Base-by-base conservation (phyloP, 2,888 invertebrate genomes). In the Perithous albicinctus region DNA sequence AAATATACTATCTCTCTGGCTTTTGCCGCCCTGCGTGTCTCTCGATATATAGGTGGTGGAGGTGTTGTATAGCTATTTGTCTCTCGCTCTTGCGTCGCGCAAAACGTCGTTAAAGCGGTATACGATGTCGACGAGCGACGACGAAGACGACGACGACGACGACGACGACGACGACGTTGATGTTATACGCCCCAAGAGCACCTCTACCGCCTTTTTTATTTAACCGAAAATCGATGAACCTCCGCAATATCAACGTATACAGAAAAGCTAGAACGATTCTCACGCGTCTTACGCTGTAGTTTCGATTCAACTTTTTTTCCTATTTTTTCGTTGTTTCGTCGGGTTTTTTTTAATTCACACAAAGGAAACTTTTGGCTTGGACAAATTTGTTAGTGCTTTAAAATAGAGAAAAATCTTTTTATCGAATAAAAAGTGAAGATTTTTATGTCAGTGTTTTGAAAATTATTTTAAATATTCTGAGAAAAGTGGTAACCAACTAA, bases 201-300 rank as follows among this genome's bases (percentile, higher is more conserved):
- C 29, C 54, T 56, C 26, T 56, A 56, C 26, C 54, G 15, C 12
- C 26, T 23, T 20, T 38, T 61, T 35, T 63, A 35, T 56, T 56
- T 43, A 38, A 43, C 41, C 56, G 56, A 70, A 69, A 69, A 69
- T 69, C 69, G 69, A 69, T 69, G 54, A 69, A 35, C 66, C 66
- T 67, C 48, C 66, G 69, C 69, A 69, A 69, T 38, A 69, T 69
- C 54, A n/a, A 38, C 69, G 38, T 41, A 51, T 38, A 10, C 7
- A 20, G 20, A 20, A 38, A 38, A 54, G 54, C 54, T n/a, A 35
- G 7, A 35, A n/a, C 51, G 12, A 32, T 51, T 15, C 6, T 54
- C 69, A 26, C 54, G 54, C 38, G 54, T n/a, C 54, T 26, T n/a
- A 41, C 69, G 12, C 18, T 41, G 20, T 7, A 41, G 23, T 61